Base-by-base conservation (phyloP, 2,888 invertebrate species). In the Pristionchus maxplancki region DNA sequence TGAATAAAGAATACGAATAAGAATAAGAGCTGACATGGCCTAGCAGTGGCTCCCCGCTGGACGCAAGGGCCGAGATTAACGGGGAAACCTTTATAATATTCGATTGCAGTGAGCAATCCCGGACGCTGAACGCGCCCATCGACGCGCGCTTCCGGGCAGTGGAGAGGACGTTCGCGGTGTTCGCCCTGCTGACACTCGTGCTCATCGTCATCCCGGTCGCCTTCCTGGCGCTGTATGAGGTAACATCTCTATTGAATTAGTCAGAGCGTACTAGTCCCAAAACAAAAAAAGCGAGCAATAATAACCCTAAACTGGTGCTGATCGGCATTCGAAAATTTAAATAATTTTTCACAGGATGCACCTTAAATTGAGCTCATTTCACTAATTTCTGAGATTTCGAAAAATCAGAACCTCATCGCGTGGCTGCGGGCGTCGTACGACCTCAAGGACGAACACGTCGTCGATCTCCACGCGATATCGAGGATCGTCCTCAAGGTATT, bases 121-220 rank as follows among this genome's bases (percentile, higher is more conserved):
- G 28, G 3, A 50, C 50, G 0, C 82, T 83, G 0, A 34, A 83
- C 13, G 34, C 34, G 4, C 53, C 50, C 1, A 83, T 83, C 53
- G 82, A 83, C 50, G 1, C 34, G 15, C 82, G 82, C 1, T 53
- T 83, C 17, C 31, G 31, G 1, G 53, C 53, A 13, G 34, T 83
- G 0, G 53, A 83, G 20, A 11, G 53, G 53, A 83, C 53, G 9
- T 83, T 83, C 53, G 82, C 34, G 0, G 34, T 83, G n/a, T 83
- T 83, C 53, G 50, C 82, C 20, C n/a, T 53, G 6, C 20, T 83
- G 20, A 83, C 82, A 0, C 15, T 83, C 20, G 34, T 83, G 15
- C 53, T 83, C 1, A 83, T 83, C 53, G 53, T 83, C 82, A 31
- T 83, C 34, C 82, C 82, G 82, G 24, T 83, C 15, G 82, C 53